A percentile compares a stretch with the other conserved stretches of the same genome.
Conservation (phyloP, 2,113 vertebrate species). For the Embiotoca jacksoni region DNA sequence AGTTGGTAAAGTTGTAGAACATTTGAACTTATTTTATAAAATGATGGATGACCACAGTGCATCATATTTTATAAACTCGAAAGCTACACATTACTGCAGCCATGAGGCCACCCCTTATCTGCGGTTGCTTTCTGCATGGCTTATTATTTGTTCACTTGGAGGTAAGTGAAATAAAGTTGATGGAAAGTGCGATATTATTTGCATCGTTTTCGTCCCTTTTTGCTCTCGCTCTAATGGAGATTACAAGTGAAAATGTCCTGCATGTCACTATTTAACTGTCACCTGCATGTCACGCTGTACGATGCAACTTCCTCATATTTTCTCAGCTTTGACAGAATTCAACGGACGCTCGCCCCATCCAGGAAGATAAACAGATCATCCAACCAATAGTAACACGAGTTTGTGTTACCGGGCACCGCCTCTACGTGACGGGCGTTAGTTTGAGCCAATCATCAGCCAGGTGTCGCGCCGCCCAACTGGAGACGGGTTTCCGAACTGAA, state of each 20-base stretch:
- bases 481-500: slow-evolving; percentile 79
- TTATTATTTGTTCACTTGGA: background rate
- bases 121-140: too few species aligned
- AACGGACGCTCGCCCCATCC: slow-evolving; percentile 31
- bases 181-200: background rate
- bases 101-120: too few species aligned
- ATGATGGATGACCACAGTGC: too few species aligned
- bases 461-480: slow-evolving; percentile 39
- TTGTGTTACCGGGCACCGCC: rapidly evolving
- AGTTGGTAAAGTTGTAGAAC: too few species aligned
- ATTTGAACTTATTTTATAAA: too few species aligned
- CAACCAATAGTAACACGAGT: slow-evolving; percentile 41
- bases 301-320: slow-evolving; percentile 79
- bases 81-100: too few species aligned
- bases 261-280: slow-evolving; percentile 8
- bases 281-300: slow-evolving; percentile 73
- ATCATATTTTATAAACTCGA: too few species aligned
- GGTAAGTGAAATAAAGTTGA: background rate
- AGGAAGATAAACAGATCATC: slow-evolving; percentile 32
- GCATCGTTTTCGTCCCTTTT: background rate
- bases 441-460: slow-evolving; percentile 64
- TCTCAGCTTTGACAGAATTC: slow-evolving; percentile 72
- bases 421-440: slow-evolving; percentile 18
- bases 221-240: background rate
- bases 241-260: background rate